Evolutionary conservation across 2,888 invertebrate genomes (phyloP).

Genomic region (Petrolisthes cinctipes): DNA sequence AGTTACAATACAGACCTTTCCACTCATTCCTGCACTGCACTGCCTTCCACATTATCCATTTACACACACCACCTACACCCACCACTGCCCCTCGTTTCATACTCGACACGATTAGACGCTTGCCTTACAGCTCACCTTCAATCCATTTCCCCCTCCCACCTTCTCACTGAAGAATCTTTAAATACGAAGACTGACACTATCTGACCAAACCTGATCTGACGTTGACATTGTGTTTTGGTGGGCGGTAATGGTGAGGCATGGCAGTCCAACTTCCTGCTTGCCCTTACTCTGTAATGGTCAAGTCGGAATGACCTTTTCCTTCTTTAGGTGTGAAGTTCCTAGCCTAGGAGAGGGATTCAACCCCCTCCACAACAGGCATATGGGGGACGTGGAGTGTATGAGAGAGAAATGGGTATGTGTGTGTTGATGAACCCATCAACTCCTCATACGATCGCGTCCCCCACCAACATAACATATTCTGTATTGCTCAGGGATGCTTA

Average conservation of each 20-base stretch:
- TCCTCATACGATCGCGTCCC: background rate
- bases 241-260: background rate
- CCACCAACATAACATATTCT: conserved; percentile 7
- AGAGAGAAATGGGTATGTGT: background rate
- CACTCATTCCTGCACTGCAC: no score
- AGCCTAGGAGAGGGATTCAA: conserved; percentile 17
- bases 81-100: no score
- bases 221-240: no score
- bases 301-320: background rate
- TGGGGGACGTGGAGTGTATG: background rate
- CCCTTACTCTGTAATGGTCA: background rate
- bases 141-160: no score
- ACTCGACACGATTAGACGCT: no score
- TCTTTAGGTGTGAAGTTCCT: conserved; percentile 47
- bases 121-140: no score
- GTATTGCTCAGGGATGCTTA: conserved; percentile 50
- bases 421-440: background rate
- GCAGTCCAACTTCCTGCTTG: background rate
- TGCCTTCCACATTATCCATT: no score
- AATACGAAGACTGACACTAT: no score
- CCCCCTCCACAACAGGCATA: background rate
- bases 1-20: no score
- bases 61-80: no score
- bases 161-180: no score
- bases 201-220: no score